A percentile compares a stretch with the other conserved stretches of the same genome.
Evolutionary conservation across 2,797 vertebrate genomes (phyloP).

Genomic region (Smutsia temminckii): DNA sequence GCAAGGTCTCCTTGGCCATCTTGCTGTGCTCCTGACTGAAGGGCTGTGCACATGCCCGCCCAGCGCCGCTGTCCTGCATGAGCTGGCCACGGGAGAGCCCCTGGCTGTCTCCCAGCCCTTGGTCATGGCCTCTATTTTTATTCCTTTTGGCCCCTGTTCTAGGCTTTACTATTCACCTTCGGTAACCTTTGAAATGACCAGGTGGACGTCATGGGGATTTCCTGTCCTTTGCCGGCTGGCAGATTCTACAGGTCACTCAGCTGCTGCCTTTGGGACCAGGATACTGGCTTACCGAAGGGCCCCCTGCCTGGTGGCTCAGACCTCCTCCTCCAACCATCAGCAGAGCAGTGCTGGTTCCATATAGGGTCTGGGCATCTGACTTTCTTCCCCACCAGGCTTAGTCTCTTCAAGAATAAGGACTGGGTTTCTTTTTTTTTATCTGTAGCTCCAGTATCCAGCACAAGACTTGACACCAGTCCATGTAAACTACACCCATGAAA

Average conservation of each 20-base stretch:
- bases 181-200: neutral
- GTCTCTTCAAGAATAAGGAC: neutral
- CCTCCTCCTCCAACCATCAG: rapidly evolving
- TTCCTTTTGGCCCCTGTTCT: neutral
- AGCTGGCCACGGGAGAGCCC: neutral
- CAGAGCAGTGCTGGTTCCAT: rapidly evolving
- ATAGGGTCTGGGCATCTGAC: rapidly evolving
- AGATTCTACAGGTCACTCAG: rapidly evolving
- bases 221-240: neutral
- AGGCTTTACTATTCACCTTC: neutral
- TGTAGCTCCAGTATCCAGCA: neutral
- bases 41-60: rapidly evolving
- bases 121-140: no score
- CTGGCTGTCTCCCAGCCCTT: neutral
- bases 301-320: rapidly evolving
- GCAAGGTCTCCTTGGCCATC: rapidly evolving
- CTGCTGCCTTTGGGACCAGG: rapidly evolving
- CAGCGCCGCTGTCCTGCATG: neutral
- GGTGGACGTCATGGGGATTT: neutral
- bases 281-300: rapidly evolving
- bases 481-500: neutral
- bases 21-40: neutral
- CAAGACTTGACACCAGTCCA: no score
- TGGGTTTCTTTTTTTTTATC: neutral
- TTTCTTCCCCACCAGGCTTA: neutral